phyloP scores from a whole-genome alignment of 2,888 invertebrate genomes.

The Epinotia ramella region DNA sequence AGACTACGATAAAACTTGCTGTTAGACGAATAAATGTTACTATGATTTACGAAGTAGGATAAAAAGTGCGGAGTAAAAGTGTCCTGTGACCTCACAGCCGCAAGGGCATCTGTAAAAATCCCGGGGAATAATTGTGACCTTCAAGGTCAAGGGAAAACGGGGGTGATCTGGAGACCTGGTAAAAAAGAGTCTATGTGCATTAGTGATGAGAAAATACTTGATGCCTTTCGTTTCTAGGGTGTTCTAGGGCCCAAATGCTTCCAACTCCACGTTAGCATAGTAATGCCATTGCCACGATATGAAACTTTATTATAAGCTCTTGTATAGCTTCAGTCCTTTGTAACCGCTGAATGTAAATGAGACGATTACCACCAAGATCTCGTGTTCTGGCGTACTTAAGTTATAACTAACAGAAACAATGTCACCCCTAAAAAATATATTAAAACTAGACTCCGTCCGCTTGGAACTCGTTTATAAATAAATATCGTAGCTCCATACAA shows the following conservation, averaged over 20 bases:
- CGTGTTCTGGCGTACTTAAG: not conserved
- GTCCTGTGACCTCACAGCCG: constrained; percentile 26
- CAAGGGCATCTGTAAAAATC: constrained; percentile 34
- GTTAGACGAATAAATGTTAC: constrained; percentile 34
- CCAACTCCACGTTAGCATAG: constrained; percentile 10
- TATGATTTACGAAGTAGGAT: constrained; percentile 41
- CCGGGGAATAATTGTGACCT: constrained; percentile 33
- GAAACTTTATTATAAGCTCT: constrained; percentile 13
- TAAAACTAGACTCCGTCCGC: too few species aligned
- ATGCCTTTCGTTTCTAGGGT: not conserved
- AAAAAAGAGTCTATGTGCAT: constrained; percentile 8
- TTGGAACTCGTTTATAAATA: too few species aligned
- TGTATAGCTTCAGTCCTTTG: constrained; percentile 4
- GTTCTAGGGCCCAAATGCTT: not conserved
- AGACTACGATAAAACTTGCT: constrained; percentile 35
- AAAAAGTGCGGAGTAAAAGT: constrained; percentile 27
- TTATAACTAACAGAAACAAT: too few species aligned
- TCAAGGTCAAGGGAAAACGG: constrained; percentile 18
- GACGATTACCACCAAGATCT: constrained; percentile 2
- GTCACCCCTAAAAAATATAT: too few species aligned
- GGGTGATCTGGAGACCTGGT: not conserved
- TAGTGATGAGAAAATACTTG: not conserved
- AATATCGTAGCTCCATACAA: too few species aligned
- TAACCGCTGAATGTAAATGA: constrained; percentile 5
- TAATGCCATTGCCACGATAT: constrained; percentile 15